These are phyloP conservation scores for Bos javanicus DNA, from an alignment of 2,113 vertebrate genomes.

Conservation along the genomic window DNA sequence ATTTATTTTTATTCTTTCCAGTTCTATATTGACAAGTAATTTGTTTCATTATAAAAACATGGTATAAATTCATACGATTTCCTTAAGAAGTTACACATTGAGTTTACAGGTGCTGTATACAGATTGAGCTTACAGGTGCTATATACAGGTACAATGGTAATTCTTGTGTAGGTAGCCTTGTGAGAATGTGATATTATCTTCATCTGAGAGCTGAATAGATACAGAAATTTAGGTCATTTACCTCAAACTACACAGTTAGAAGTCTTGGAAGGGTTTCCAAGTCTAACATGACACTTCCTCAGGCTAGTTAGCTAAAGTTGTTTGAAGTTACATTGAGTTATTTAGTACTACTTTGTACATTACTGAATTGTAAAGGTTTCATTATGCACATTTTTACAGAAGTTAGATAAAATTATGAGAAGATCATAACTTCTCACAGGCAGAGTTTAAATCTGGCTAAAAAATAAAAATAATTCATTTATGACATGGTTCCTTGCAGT, in stretches of 20 bases:
- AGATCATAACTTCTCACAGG: background rate
- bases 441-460: background rate
- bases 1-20: background rate
- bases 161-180: background rate
- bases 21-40: background rate
- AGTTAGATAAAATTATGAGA: background rate
- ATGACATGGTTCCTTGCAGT: background rate
- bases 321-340: background rate
- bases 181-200: background rate
- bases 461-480: background rate
- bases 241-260: background rate
- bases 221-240: background rate
- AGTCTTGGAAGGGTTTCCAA: constrained; percentile 4
- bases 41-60: background rate
- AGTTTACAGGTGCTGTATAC: background rate
- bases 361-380: background rate
- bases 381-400: background rate
- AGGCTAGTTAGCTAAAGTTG: background rate
- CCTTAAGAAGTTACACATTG: background rate
- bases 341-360: background rate
- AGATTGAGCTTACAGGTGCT: background rate
- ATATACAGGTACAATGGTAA: background rate
- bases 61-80: background rate
- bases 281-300: background rate
- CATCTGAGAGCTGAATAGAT: background rate